These are phyloP conservation scores for Brienomyrus brachyistius DNA, from an alignment of 2,113 vertebrate species.

Conservation along the genomic window DNA sequence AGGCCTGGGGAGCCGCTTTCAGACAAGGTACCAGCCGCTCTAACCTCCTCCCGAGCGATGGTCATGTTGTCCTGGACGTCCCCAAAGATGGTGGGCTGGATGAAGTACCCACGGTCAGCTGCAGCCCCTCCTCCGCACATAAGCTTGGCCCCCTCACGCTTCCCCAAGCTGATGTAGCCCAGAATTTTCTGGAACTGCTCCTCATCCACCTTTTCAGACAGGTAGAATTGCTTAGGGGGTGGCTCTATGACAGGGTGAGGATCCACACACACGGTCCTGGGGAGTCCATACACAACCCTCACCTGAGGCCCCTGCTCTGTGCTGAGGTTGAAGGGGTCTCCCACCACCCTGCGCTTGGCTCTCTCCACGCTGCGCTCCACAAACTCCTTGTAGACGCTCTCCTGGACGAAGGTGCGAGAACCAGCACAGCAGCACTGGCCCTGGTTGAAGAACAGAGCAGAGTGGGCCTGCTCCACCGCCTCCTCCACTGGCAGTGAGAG, in stretches of 20 bases:
- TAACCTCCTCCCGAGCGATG: slow-evolving; percentile 90
- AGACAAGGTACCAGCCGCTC: neutral
- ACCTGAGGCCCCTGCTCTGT: slow-evolving; percentile 97
- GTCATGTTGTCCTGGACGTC: slow-evolving; percentile 88
- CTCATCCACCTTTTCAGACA: slow-evolving; percentile 72
- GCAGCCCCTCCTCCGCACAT: slow-evolving; percentile 81
- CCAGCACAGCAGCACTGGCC: slow-evolving; percentile 94
- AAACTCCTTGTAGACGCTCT: slow-evolving; percentile 81
- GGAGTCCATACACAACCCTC: neutral
- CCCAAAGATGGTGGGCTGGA: slow-evolving; percentile 91
- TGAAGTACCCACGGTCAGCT: slow-evolving; percentile 87
- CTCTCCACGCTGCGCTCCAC: slow-evolving; percentile 79
- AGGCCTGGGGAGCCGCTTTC: neutral
- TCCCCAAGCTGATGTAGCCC: slow-evolving; percentile 79
- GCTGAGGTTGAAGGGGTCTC: slow-evolving; percentile 81
- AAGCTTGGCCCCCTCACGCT: slow-evolving; percentile 83
- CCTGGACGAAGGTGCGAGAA: slow-evolving; percentile 84
- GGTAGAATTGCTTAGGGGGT: neutral
- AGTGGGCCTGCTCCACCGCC: slow-evolving; percentile 90
- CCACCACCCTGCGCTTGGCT: slow-evolving; percentile 78
- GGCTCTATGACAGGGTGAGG: neutral
- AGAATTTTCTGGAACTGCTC: slow-evolving; percentile 90
- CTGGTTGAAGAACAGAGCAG: slow-evolving; percentile 95
- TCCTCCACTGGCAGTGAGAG: slow-evolving; percentile 68
- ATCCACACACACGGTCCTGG: neutral